phyloP scores from a whole-genome alignment of 2,797 vertebrate genomes.

The Platalea minor region DNA sequence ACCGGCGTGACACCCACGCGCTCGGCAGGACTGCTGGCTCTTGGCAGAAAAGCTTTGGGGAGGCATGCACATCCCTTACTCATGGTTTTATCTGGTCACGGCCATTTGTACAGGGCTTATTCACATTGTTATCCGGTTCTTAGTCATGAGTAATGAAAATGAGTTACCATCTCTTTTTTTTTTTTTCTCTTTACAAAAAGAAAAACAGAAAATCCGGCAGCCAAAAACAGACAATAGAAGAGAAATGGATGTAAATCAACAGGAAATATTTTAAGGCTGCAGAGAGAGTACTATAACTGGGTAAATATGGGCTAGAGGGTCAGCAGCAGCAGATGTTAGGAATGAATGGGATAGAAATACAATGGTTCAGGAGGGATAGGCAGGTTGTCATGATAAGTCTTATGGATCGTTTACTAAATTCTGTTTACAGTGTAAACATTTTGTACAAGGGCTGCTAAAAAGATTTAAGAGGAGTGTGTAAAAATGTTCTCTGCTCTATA shows the following conservation, averaged over 20 bases:
- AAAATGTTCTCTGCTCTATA: constrained; percentile 50
- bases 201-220: not conserved
- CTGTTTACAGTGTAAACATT: constrained; percentile 36
- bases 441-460: constrained; percentile 34
- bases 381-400: not conserved
- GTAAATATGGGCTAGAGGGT: not conserved
- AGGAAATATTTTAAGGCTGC: constrained; percentile 16
- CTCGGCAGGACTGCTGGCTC: not conserved
- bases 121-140: not conserved
- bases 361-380: not conserved
- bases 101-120: not conserved
- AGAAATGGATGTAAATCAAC: not conserved
- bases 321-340: not conserved
- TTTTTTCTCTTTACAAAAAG: not conserved
- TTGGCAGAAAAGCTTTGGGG: not conserved
- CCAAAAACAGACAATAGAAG: not conserved
- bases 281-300: not conserved
- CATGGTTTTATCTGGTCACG: not conserved
- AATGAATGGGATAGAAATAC: not conserved
- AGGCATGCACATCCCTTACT: not conserved
- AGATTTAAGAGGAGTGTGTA: constrained; percentile 51
- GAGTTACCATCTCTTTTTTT: not conserved
- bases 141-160: not conserved
- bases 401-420: not conserved
- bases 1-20: not conserved